Evolutionary conservation across 2,888 invertebrate species (phyloP).

Genomic region (Anoncus sp.): DNA sequence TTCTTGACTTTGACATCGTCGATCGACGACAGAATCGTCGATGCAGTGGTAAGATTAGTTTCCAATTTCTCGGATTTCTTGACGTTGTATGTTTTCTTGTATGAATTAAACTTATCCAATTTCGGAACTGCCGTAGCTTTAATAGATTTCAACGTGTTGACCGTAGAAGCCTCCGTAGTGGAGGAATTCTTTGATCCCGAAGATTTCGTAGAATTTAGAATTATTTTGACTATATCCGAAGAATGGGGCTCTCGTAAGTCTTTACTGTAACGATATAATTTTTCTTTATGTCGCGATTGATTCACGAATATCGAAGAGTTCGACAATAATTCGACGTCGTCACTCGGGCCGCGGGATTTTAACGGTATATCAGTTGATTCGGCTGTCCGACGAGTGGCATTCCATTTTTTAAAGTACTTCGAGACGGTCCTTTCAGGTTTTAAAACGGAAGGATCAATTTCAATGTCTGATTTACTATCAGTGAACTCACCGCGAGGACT

Average conservation of each 20-base stretch:
- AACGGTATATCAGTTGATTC: background rate
- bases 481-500: background rate
- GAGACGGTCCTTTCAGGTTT: background rate
- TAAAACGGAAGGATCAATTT: background rate
- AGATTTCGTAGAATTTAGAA: constrained; percentile 9
- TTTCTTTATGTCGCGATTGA: background rate
- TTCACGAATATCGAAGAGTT: background rate
- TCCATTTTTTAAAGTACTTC: background rate
- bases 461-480: background rate
- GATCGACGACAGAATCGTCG: background rate
- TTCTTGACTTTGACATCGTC: background rate
- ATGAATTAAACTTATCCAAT: constrained; percentile 1
- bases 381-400: background rate
- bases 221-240: constrained; percentile 11
- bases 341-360: background rate
- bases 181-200: background rate
- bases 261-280: constrained; percentile 9
- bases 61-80: background rate
- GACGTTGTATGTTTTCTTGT: constrained; percentile 11
- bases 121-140: background rate
- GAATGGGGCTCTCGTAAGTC: background rate
- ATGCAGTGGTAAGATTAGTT: background rate
- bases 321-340: background rate
- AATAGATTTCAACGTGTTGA: background rate
- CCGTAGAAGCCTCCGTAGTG: background rate